These are phyloP conservation scores for Heterohyrax brucei DNA, from an alignment of 2,797 vertebrate genomes.

Conservation along the genomic window DNA sequence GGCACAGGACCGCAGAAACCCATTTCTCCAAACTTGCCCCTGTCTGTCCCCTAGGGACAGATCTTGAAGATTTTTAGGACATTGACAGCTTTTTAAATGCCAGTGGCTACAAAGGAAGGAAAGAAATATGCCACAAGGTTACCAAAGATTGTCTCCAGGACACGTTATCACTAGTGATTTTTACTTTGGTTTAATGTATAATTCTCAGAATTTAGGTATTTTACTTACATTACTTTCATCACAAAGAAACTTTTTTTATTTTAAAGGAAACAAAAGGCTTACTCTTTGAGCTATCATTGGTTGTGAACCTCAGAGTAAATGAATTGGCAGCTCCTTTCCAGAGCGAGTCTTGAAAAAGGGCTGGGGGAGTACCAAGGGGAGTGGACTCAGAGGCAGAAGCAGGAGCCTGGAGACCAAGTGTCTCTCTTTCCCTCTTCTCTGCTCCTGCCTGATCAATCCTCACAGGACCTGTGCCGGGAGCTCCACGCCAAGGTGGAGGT, in stretches of 20 bases:
- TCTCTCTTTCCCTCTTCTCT: fast-evolving
- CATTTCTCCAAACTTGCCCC: not conserved
- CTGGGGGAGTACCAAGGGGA: not conserved
- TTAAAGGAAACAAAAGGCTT: not conserved
- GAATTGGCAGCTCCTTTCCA: not conserved
- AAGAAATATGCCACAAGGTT: not conserved
- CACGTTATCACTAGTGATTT: not conserved
- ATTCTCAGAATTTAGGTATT: not conserved
- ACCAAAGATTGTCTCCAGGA: not conserved
- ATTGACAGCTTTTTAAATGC: not conserved
- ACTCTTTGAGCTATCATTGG: fast-evolving
- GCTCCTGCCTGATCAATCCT: not conserved
- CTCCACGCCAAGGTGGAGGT: conserved; percentile 95
- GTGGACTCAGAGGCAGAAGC: not conserved
- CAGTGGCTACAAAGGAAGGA: not conserved
- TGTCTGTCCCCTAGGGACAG: too few relatives aligned
- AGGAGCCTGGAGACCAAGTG: not conserved
- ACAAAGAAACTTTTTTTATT: not conserved
- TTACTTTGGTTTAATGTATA: conserved; percentile 12
- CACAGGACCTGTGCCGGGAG: conserved; percentile 96
- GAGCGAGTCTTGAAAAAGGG: not conserved
- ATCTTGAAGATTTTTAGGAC: not conserved
- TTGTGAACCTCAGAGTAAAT: not conserved
- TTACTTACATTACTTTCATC: not conserved
- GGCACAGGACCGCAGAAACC: not conserved